Percentiles rank a stretch among this genome's conserved stretches.
These are phyloP conservation scores for Colaptes auratus DNA, from an alignment of 2,113 vertebrate species.

Conservation along the genomic window DNA sequence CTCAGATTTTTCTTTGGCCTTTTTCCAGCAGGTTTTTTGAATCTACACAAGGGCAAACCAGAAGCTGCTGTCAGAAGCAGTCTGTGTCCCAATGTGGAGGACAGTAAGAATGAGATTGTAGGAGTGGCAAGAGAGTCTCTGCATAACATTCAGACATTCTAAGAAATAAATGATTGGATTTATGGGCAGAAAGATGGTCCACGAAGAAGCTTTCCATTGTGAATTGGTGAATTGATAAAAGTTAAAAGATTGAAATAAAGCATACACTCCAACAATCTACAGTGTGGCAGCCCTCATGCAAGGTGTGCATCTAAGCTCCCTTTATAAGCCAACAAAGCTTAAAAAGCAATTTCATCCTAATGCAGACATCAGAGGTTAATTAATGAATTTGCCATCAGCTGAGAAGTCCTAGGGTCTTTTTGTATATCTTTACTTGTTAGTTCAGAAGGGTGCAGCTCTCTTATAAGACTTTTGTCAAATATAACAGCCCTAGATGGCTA, in stretches of 20 bases:
- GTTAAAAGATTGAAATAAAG: background rate
- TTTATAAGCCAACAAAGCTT: background rate
- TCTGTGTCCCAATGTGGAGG: background rate
- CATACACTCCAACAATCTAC: background rate
- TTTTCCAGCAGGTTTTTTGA: background rate
- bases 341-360: background rate
- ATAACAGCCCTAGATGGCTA: background rate
- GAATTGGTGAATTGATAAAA: background rate
- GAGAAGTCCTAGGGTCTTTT: background rate
- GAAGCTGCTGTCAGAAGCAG: background rate
- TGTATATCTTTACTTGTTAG: background rate
- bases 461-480: background rate
- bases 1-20: background rate
- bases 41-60: background rate
- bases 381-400: background rate
- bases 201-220: background rate
- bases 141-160: background rate
- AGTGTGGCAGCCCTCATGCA: rapidly evolving
- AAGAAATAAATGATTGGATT: background rate
- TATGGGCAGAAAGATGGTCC: background rate
- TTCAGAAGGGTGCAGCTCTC: background rate
- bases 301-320: background rate
- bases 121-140: background rate
- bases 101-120: background rate
- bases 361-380: background rate